These are phyloP conservation scores for Iphiclides podalirius DNA, from an alignment of 2,888 invertebrate species.

Conservation along the genomic window DNA sequence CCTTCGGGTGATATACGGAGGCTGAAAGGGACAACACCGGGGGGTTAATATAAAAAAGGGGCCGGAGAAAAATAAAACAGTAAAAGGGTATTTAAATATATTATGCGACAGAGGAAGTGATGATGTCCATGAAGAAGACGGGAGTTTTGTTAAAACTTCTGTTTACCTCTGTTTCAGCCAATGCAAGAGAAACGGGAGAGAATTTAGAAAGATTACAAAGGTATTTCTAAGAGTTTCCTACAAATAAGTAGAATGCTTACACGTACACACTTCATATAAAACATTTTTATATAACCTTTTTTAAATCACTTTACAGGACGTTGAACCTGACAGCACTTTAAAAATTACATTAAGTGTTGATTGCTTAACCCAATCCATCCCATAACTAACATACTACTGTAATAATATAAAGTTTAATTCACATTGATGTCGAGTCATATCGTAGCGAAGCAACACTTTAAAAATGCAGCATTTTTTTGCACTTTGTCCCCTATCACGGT, in stretches of 20 bases:
- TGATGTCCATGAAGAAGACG: constrained; percentile 50
- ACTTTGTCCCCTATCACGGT: too few relatives aligned
- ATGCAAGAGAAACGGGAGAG: constrained; percentile 58
- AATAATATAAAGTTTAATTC: not conserved
- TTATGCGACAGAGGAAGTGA: constrained; percentile 47
- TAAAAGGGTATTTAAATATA: not conserved
- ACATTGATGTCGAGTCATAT: not conserved
- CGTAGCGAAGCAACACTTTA: too few relatives aligned
- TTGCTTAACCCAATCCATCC: too few relatives aligned
- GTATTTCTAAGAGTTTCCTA: constrained; percentile 27
- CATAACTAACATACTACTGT: too few relatives aligned
- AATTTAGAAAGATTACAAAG: constrained; percentile 42
- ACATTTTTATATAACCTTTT: too few relatives aligned
- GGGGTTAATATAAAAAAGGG: constrained; percentile 65
- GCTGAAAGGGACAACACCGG: constrained; percentile 80
- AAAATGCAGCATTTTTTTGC: too few relatives aligned
- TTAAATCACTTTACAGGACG: too few relatives aligned
- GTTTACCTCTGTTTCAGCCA: constrained; percentile 76
- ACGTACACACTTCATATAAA: too few relatives aligned
- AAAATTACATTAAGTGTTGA: too few relatives aligned
- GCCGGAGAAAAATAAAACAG: constrained; percentile 37
- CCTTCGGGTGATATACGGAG: constrained; percentile 81
- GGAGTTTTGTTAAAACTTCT: constrained; percentile 32
- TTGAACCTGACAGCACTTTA: too few relatives aligned
- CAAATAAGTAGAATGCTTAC: too few relatives aligned